A percentile compares a stretch with the other conserved stretches of the same genome.
phyloP scores from a whole-genome alignment of 2,113 vertebrate genomes.

The Micronisus gabar region DNA sequence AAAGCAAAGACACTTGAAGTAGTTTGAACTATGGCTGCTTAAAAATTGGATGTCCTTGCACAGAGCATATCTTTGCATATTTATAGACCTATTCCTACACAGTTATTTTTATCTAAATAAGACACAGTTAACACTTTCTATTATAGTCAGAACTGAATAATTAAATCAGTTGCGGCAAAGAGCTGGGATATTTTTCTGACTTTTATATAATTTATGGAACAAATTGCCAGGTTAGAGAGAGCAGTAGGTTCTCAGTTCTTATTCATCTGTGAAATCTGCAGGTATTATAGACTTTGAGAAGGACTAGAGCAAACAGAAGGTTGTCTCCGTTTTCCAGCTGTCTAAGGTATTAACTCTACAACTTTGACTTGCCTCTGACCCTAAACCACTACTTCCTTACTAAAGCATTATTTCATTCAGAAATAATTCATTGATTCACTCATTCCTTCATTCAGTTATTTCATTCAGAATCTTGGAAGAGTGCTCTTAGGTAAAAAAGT shows the following conservation, averaged over 20 bases:
- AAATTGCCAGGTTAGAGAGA: neutral
- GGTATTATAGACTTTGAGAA: neutral
- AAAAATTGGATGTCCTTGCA: neutral
- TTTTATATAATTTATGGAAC: neutral
- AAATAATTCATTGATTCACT: neutral
- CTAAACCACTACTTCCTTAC: neutral
- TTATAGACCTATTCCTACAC: neutral
- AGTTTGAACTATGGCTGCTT: neutral
- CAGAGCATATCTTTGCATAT: neutral
- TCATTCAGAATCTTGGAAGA: neutral
- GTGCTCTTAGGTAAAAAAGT: neutral
- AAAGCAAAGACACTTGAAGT: neutral
- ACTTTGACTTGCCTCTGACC: neutral
- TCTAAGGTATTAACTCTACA: neutral
- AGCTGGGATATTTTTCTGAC: neutral
- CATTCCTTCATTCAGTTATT: neutral
- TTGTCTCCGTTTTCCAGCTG: neutral
- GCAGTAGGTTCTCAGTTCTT: neutral
- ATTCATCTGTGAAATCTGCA: neutral
- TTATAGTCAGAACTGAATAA: neutral
- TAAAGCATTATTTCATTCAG: neutral
- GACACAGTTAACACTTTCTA: neutral
- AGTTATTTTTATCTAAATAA: neutral
- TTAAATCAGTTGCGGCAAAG: neutral
- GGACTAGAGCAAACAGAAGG: neutral